Base-by-base conservation (phyloP, 2,113 vertebrate genomes). In the Sebastes fasciatus region DNA sequence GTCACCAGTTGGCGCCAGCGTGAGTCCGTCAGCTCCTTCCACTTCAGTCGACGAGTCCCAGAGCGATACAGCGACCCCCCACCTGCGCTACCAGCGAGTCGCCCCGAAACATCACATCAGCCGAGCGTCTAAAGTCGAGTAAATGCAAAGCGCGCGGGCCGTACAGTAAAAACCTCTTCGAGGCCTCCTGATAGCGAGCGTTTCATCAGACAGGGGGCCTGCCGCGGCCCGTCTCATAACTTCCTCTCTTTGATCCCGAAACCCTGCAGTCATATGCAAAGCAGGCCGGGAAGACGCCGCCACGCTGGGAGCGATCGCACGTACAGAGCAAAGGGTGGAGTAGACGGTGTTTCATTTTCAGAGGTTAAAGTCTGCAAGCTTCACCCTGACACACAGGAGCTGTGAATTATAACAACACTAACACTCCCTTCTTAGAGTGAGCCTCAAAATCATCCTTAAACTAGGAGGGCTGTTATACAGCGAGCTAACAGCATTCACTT, bases 231-330 rank as follows among this genome's bases (percentile, higher is more conserved):
- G 69, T 42, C 49, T 65, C 51, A 1, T 11, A 19, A 46, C 46
- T 69, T 83, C 70, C 60, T 45, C 77, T 89, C 45, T 67, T 86
- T 91, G 80, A 86, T 88, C 69, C 65, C 8, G 4, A 46, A 16
- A 63, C 63, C 84, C 84, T 64, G 76, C 76, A 72, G 86, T 63
- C 82, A 71, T 82, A 88, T 82, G 89, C 86, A 88, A 88, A 90
- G 68, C 69, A 88, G 63, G 81, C 79, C 70, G 82, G 79, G 72
- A 71, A 61, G 64, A 79, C 12, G 54, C 19, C 64, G 11, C 51
- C 71, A 19, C 2, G 82, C 89, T 86, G 86, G 34, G 67, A 90
- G 81, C 9, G 1, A 66, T 45, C 23, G 14, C 55, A n/a, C 16
- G 8, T 17, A 34, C 45, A 42, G 61, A 65, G 72, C 72, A 61